Base-by-base conservation (phyloP, 2,888 invertebrate species). In the Nomada lathburiana region DNA sequence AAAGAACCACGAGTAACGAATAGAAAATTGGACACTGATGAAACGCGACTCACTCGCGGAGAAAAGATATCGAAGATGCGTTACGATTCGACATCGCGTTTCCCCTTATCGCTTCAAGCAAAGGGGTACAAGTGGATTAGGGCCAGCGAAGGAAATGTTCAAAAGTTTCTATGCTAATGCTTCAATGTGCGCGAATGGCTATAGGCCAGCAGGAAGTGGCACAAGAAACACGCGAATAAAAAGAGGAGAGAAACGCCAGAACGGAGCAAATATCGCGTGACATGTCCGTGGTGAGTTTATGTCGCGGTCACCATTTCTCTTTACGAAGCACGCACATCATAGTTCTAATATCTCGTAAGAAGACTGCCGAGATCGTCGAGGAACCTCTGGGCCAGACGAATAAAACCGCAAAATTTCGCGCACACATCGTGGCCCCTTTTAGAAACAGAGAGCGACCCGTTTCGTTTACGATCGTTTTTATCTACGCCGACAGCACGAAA, bases 271-370 rank as follows among this genome's bases (percentile, higher is more conserved):
- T 59, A 36, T 72, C n/a, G 69, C 76, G 47, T 65, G 64, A 55
- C 71, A 57, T 64, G 79, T 76, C 36, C 73, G 64, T 80, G 68
- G 73, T 75, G 75, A 80, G 71, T 82, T 85, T 73, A 76, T 23
- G 59, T 71, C 67, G 67, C 50, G 69, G 75, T 69, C 73, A 72
- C 69, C 72, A 62, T 77, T 77, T 82, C 83, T 73, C 76, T 69
- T 63, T 63, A 57, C 74, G 53, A 70, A 55, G 60, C 47, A 68
- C 79, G 64, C 78, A 69, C 73, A 79, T 87, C 83, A 82, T 76
- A 80, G 76, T 52, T 26, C 62, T 55, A 70, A 65, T 77, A 70
- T 57, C 67, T 84, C 69, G 64, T 72, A 82, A 73, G 79, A 67
- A 62, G 53, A 52, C 1, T 68, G 75, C 64, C 52, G 57, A 44